Evolutionary conservation across 2,113 vertebrate species (phyloP), one percentile per base, ranked within the genome.

Genomic region (Paraplagusia blochii): DNA sequence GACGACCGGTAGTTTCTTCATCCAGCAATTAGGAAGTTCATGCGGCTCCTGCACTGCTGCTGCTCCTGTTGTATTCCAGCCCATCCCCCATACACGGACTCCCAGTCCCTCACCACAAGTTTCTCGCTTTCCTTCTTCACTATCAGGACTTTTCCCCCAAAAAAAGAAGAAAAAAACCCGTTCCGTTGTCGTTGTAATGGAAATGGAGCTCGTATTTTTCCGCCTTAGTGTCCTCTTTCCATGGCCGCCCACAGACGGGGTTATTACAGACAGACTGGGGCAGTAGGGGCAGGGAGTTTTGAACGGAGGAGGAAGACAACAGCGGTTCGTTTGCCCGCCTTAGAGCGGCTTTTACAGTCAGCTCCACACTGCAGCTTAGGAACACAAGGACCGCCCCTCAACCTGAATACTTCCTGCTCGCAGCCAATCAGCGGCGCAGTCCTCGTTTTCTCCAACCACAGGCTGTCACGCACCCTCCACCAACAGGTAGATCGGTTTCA

Each of bases 51-150:
- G 74, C 74, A 74, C 53, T 40, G 74, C 77, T 59, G 63, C 74
- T 40, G 74, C 77, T 59, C 61, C 74, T 75, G 76, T 60, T 76
- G 72, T 65, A 69, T 13, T 39, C 57, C 39, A 73, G 74, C 83
- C 85, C 84, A 88, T 85, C 82, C 83, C 82, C 83, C 85, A 83
- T 81, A 0, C 75, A 46, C 66, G 58, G 48, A 60, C 76, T 75
- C 68, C 29, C 38, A 67, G 64, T 54, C 55, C 53, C 43, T 40
- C 11, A 79, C 53, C 53, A 65, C 44, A 78, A 81, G 44, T 86
- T 38, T 38, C 4, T 34, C 9, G 44, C 71, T 69, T 61, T 57
- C 67, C 69, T 63, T 63, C 59, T 52, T 78, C 68, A 14, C 54
- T 76, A 62, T 56, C 15, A 68, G 33, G 36, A 17, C 51, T 11